Evolutionary conservation across 2,888 invertebrate species (phyloP), one percentile per base, ranked within the genome.

Genomic region (Pollenia griseotomentosa): DNA sequence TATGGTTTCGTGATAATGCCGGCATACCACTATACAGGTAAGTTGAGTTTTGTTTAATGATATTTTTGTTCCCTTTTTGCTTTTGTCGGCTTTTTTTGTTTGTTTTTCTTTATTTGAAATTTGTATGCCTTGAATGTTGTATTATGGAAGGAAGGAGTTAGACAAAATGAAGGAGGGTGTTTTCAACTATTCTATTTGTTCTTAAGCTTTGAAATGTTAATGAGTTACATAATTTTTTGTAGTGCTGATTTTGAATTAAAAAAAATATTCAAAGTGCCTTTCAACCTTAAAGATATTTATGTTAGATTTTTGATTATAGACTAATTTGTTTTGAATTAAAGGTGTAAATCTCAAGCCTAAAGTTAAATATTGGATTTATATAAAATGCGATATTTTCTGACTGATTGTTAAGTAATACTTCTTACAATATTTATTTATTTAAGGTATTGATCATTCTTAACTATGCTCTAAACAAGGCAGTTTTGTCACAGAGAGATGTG

Each of bases 1-100:
- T 98, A 94, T 98, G 97, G 97, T 98, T 97, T 94, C 95, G 96
- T 90, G 97, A 97, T 91, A 97, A 97, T 90, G 96, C 96, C 77
- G 97, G 97, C 74, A 96, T 97, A 91, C 97, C 98, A 19, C 94
- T 98, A 75, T 98, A 97, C 95, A 97, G 97, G 83, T 85, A 57
- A 85, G 81, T 83, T 79, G 42, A 82, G 57, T 70, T 63, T 79
- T 70, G 33, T 82, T 71, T 81, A 51, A 81, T 59, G 53, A 75
- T 75, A 74, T 57, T 51, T n/a, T 42, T 53, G 3, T 73, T 59
- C 23, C 8, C 10, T 33, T 66, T 46, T 48, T 66, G 23, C 0
- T 19, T 14, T 55, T 61, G 23, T n/a, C 42, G 14, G 51, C 63
- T 9, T 53, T 48, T 65, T 55, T 55, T 73, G 2, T 14, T 57